Base-by-base conservation (phyloP, 2,888 invertebrate genomes). In the Drosophila basisetae region DNA sequence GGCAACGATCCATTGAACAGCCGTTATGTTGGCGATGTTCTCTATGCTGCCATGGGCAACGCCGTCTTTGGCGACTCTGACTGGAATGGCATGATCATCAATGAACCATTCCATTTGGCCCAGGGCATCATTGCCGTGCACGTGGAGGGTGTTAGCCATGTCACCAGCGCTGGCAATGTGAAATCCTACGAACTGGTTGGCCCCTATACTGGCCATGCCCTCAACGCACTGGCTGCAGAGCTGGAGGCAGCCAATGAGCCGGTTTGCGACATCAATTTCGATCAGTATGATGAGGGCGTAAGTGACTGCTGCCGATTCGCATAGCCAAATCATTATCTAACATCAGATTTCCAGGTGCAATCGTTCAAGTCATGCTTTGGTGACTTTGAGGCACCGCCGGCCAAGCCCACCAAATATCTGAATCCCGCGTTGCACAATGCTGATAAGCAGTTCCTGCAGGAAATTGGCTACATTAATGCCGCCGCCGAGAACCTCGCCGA, bases 81-180 rank as follows among this genome's bases (percentile, higher is more conserved):
- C 79, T 97, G 97, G 96, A 93, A 94, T 80, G 96, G 96, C 18
- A 92, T 97, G 78, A 94, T 94, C 65, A 94, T 97, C 49, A 93
- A 92, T 7, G 95, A 96, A 93, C 97, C 97, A 1, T 97, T 97
- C 84, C 94, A 95, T 71, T 94, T 96, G 56, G 96, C 97, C n/a
- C 95, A 96, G 92, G 96, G 95, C 41, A 94, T 96, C 3, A 95
- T 97, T 22, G 95, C 95, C 47, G 94, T 97, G 16, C 95, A 95
- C 56, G 94, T 97, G 55, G 96, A 96, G 93, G 97, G 97, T 43
- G 94, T 96, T 3, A 84, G 94, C 93, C 92, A 94, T 92, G 80
- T 92, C 7, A 77, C 84, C 52, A 73, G 91, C 1, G 82, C 85
- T 33, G 82, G 78, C 10, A 87, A 90, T 55, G 83, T 76, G 4